Percentiles rank a stretch among this genome's conserved stretches.
These are phyloP conservation scores for Venusia cambrica DNA, from an alignment of 2,888 invertebrate genomes.

Conservation along the genomic window DNA sequence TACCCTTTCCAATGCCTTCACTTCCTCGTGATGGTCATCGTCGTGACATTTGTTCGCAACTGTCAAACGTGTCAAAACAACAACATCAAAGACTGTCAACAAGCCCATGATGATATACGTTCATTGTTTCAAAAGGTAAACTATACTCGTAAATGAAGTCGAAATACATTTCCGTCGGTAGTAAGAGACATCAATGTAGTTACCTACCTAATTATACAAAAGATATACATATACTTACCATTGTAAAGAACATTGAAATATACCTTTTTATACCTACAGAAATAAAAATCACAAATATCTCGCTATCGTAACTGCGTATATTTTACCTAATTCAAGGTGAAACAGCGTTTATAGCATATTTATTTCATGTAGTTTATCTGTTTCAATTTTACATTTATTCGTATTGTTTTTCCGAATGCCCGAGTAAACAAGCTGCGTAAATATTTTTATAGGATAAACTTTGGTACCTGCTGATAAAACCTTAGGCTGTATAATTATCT, in stretches of 20 bases:
- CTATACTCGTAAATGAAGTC: slow-evolving; percentile 13
- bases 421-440: neutral
- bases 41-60: slow-evolving; percentile 14
- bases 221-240: too few relatives aligned
- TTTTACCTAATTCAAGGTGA: slow-evolving; percentile 28
- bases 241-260: too few relatives aligned
- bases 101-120: slow-evolving; percentile 16
- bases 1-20: too few relatives aligned
- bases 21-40: too few relatives aligned
- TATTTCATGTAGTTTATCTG: slow-evolving; percentile 18
- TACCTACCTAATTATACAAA: too few relatives aligned
- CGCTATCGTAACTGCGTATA: slow-evolving; percentile 18
- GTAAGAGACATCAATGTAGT: too few relatives aligned
- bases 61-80: slow-evolving; percentile 24
- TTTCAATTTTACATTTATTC: slow-evolving; percentile 8
- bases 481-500: neutral
- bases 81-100: slow-evolving; percentile 22
- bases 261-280: neutral
- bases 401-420: slow-evolving; percentile 2
- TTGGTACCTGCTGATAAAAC: slow-evolving; percentile 1
- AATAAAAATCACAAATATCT: slow-evolving; percentile 6
- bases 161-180: slow-evolving; percentile 9
- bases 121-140: slow-evolving; percentile 22
- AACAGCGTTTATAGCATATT: slow-evolving; percentile 11
- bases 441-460: neutral